These are phyloP conservation scores for Dioctria rufipes DNA, from an alignment of 2,888 invertebrate genomes.

Conservation along the genomic window DNA sequence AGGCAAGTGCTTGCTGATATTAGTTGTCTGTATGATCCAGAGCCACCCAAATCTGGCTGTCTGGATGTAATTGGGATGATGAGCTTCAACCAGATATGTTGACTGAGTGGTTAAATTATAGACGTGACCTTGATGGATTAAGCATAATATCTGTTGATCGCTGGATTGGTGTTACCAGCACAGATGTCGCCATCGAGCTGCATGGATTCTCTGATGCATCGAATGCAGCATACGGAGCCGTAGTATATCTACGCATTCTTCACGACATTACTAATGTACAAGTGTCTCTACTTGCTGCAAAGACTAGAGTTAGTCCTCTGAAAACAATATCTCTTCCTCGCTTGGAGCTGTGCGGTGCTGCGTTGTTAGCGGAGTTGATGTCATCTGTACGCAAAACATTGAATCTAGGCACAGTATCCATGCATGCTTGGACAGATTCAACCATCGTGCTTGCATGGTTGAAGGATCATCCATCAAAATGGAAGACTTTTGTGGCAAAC, in stretches of 20 bases:
- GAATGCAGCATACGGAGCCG: constrained; percentile 7
- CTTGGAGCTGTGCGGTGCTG: constrained; percentile 58
- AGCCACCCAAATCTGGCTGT: not conserved
- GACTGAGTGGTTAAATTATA: not conserved
- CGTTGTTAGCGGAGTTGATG: not conserved
- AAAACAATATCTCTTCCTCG: constrained; percentile 59
- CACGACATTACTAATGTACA: not conserved
- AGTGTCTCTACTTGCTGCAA: not conserved
- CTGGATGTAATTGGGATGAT: constrained; percentile 10
- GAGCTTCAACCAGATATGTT: not conserved
- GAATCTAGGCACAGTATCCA: not conserved
- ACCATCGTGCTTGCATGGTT: constrained; percentile 15
- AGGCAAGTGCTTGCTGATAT: not conserved
- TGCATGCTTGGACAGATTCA: constrained; percentile 4
- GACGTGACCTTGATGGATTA: not conserved
- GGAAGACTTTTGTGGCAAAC: constrained; percentile 32
- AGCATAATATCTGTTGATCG: constrained; percentile 7
- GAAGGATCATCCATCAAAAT: not conserved
- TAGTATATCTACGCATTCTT: not conserved
- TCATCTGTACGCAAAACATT: too few species aligned
- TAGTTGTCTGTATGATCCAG: not conserved
- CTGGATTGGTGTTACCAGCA: not conserved
- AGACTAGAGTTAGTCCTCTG: constrained; percentile 21
- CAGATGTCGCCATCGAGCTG: not conserved
- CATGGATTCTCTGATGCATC: constrained; percentile 41